phyloP scores from a whole-genome alignment of 2,113 vertebrate species.

The Coptodon rendalli region DNA sequence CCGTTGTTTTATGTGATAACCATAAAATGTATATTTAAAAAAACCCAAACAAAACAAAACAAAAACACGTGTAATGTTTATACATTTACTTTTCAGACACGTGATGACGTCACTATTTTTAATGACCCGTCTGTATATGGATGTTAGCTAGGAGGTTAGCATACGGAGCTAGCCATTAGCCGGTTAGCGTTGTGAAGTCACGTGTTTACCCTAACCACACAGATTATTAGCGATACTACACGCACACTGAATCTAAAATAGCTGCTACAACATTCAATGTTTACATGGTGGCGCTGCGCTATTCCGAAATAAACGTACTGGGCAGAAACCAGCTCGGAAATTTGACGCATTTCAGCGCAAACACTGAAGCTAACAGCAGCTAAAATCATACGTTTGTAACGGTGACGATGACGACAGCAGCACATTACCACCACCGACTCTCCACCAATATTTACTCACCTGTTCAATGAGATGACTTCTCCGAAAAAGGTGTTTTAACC shows the following conservation, averaged over 20 bases:
- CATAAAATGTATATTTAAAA: background rate
- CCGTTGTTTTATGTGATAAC: background rate
- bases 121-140: background rate
- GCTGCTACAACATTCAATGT: background rate
- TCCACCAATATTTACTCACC: background rate
- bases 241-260: background rate
- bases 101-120: background rate
- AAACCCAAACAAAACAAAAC: rapidly evolving
- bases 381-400: background rate
- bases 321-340: background rate
- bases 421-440: background rate
- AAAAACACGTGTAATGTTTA: background rate
- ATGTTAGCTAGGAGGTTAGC: background rate
- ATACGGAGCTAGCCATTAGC: background rate
- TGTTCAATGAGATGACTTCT: background rate
- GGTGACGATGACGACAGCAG: background rate
- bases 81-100: background rate
- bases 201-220: background rate
- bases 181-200: background rate
- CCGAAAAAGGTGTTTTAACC: background rate
- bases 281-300: background rate
- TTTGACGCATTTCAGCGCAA: rapidly evolving
- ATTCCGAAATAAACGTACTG: background rate
- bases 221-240: background rate
- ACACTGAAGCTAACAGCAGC: background rate